Conservation (phyloP, 2,113 vertebrate genomes). For the Lanius ludovicianus region DNA sequence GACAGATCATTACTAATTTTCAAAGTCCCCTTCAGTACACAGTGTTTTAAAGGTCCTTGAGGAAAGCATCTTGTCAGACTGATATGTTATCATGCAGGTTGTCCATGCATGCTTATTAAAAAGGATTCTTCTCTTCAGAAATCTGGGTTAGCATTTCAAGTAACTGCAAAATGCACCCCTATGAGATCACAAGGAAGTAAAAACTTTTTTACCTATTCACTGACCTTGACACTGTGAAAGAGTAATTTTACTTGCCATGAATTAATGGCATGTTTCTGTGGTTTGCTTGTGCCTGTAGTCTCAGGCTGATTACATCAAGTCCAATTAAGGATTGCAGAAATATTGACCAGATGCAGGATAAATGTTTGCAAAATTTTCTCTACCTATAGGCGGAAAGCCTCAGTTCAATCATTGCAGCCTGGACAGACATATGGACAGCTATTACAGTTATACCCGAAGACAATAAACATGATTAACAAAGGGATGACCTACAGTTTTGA, state of each 20-base stretch:
- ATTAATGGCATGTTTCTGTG: neutral
- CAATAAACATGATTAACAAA: neutral
- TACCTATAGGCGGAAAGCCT: neutral
- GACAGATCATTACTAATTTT: neutral
- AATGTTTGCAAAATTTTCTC: neutral
- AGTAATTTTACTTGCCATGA: neutral
- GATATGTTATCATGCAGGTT: neutral
- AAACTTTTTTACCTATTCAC: neutral
- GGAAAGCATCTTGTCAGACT: neutral
- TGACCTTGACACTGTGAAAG: neutral
- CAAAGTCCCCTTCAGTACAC: neutral
- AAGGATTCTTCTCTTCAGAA: neutral
- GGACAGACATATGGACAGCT: neutral
- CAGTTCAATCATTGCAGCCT: neutral
- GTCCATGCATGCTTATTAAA: neutral
- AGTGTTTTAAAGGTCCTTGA: neutral
- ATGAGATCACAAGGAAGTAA: neutral
- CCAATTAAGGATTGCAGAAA: neutral
- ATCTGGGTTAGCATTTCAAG: neutral
- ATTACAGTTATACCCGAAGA: neutral
- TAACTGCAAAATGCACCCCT: neutral
- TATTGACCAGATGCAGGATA: neutral
- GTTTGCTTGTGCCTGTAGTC: neutral
- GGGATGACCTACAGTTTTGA: neutral
- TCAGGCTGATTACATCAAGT: neutral